phyloP scores from a whole-genome alignment of 2,888 invertebrate species.

The Branchipolynoe longqiensis region DNA sequence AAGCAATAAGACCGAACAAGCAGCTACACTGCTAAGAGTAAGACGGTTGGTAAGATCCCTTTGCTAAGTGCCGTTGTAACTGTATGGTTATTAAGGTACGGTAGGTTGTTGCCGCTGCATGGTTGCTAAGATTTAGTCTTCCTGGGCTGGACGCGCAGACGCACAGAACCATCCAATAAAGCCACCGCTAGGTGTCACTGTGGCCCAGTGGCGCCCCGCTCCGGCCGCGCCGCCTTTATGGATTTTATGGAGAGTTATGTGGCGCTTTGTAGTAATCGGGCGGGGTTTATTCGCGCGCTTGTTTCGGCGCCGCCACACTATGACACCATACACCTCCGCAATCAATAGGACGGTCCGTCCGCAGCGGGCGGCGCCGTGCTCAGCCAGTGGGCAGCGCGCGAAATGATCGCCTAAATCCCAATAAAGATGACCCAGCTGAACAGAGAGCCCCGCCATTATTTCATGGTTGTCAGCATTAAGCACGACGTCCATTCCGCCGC shows the following conservation, averaged over 20 bases:
- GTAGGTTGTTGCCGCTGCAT: no score
- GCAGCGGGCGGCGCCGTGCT: not conserved
- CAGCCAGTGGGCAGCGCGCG: slow-evolving; percentile 20
- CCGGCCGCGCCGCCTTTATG: not conserved
- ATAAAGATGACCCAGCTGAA: slow-evolving; percentile 53
- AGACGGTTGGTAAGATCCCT: no score
- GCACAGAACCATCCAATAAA: slow-evolving; percentile 28
- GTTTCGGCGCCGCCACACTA: not conserved
- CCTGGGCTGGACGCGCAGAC: no score
- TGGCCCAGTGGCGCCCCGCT: not conserved
- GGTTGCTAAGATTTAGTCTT: no score
- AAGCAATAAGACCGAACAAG: no score
- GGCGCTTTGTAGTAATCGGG: slow-evolving; percentile 16
- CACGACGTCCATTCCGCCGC: not conserved
- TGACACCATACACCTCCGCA: slow-evolving; percentile 53
- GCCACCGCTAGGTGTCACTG: slow-evolving; percentile 36
- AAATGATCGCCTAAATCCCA: slow-evolving; percentile 53
- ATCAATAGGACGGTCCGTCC: slow-evolving; percentile 28
- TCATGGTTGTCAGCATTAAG: slow-evolving; percentile 39
- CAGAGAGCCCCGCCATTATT: slow-evolving; percentile 15
- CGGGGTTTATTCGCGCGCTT: slow-evolving; percentile 3
- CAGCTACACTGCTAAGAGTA: no score
- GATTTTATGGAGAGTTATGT: slow-evolving; percentile 49
- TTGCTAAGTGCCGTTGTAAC: no score
- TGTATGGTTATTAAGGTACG: no score